phyloP scores from a whole-genome alignment of 1,140 invertebrate genomes.

The Palaemon carinicauda region DNA sequence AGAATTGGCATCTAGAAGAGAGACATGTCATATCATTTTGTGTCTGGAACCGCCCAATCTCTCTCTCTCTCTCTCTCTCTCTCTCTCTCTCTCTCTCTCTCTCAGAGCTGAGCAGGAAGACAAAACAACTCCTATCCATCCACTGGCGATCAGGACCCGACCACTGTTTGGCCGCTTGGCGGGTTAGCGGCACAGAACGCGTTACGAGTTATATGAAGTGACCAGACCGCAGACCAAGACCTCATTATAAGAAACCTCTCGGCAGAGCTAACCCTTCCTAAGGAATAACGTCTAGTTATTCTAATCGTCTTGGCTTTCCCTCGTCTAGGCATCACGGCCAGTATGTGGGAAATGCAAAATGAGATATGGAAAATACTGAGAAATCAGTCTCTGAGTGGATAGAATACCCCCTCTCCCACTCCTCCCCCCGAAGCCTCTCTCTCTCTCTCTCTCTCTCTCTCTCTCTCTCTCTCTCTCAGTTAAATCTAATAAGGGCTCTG shows the following conservation, averaged over 20 bases:
- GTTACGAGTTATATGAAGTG: not conserved
- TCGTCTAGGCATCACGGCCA: not conserved
- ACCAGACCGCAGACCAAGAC: not conserved
- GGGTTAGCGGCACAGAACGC: not conserved
- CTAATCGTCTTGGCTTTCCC: not conserved
- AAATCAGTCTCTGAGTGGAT: not conserved
- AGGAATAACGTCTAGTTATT: not conserved
- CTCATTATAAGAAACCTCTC: not conserved
- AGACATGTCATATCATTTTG: constrained; percentile 48
- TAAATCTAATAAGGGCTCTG: constrained; percentile 48
- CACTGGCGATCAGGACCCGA: not conserved
- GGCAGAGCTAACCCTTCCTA: not conserved
- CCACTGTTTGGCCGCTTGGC: too few species aligned
- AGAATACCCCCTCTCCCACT: not conserved
- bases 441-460: not conserved
- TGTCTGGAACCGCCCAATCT: not conserved
- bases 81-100: not conserved
- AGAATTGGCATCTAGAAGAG: constrained; percentile 16
- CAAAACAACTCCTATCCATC: not conserved
- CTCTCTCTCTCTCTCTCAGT: constrained; percentile 10
- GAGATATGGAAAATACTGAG: not conserved
- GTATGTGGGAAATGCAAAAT: not conserved
- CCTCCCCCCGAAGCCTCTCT: not conserved
- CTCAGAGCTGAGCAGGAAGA: not conserved
- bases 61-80: not conserved